Evolutionary conservation across 64 coral and sea anemone species (phyloP), one percentile per base, ranked within the genome.

Genomic region (Dendrophyllia cribrosa): DNA sequence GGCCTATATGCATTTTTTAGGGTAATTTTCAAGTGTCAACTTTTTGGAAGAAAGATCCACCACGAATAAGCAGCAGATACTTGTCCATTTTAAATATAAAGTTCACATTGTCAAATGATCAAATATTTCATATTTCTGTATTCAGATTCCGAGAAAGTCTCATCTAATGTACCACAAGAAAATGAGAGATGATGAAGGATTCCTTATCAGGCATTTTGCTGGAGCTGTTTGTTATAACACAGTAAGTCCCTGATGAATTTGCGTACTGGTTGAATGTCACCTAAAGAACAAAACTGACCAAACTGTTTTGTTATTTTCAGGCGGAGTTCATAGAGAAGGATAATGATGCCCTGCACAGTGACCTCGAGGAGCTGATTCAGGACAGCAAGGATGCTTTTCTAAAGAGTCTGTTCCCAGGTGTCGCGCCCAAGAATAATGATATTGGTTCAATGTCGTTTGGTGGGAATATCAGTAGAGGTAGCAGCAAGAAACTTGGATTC

Each of bases 211-310:
- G 74, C 97, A 98, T 75, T 98, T 98, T 70, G 97, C 97, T 56
- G 97, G 97, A 58, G 97, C 97, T 52, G 97, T 98, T 19, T 98
- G 97, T 51, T 98, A 98, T 70, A 70, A 88, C 51, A 98, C 97
- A 48, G 97, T 98, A 93, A 45, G 94, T 75, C 50, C 75, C 17
- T 56, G 48, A 71, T 69, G 6, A 52, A 69, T 48, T 22, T 10
- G 0, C 44, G 16, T 59, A 5, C 10, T 3, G 10, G 8, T 59
- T 47, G 13, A 43, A 79, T 46, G 10, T 21, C 76, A 79, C 20
- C 26, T 1, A 53, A 49, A 51, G 17, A 47, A 15, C 16, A 75
- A 75, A 43, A 15, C 24, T 13, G 12, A 15, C 13, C 25, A 44
- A 47, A 13, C 43, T 15, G 53, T 11, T 26, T 58, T 53, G 14